Base-by-base conservation (phyloP, 2,888 invertebrate species). In the Nomada ruficornis region DNA sequence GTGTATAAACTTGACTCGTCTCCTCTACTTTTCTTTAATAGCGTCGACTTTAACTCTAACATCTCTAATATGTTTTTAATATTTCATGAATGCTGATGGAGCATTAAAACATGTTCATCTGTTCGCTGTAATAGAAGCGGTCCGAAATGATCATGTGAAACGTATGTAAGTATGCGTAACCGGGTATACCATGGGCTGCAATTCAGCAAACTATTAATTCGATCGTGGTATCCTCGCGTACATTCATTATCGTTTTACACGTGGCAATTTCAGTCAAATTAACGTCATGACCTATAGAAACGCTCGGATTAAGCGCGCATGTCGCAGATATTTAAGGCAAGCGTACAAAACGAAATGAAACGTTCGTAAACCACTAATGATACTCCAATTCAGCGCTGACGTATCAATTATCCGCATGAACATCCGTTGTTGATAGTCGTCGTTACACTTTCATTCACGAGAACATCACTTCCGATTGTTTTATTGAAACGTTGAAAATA, bases 241-340 rank as follows among this genome's bases (percentile, higher is more conserved):
- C 29, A 3, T 60, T 67, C 70, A 54, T 82, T 82, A 68, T 63
- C 54, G 60, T 2, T 62, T 29, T 60, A 63, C 80, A 72, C 75
- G 75, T 80, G 80, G 80, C 62, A 82, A 82, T 82, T 82, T 82
- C 82, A 80, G 82, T 74, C 81, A 72, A 80, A 82, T 82, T 75
- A 80, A 71, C 80, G 80, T 80, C 80, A 75, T 63, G 67, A 75
- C 63, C 50, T 57, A 50, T 36, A 52, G 57, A 44, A 80, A 75
- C 65, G 65, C 50, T 50, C 55, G 55, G 73, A 70, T 77, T 70
- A 70, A 81, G 36, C 44, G 13, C n/a, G 52, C 64, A 62, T 55
- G 73, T 54, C 65, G 64, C 60, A 65, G 68, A 75, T 59, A 52
- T 59, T 59, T 59, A 26, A 75, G 44, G 52, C 67, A 44, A 20